A percentile compares a stretch with the other conserved stretches of the same genome.
These are phyloP conservation scores for Hylaeus volcanicus DNA, from an alignment of 1,140 invertebrate genomes.

Conservation along the genomic window DNA sequence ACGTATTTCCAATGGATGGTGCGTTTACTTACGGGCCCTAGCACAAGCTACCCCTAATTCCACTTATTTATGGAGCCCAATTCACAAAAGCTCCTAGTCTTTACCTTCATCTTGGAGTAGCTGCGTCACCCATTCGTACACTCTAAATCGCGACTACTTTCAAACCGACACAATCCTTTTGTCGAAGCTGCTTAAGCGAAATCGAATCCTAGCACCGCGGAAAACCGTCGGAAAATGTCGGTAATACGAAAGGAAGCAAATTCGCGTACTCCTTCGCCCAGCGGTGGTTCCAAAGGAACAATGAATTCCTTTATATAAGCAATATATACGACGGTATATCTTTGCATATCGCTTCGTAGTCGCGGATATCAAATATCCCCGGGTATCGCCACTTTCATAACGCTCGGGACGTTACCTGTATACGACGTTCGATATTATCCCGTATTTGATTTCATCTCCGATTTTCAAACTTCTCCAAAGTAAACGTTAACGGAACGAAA, in stretches of 20 bases:
- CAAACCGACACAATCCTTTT: neutral
- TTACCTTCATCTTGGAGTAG: too few relatives aligned
- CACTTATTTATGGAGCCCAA: too few relatives aligned
- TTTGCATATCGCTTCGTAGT: neutral
- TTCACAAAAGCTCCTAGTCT: too few relatives aligned
- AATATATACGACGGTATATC: neutral
- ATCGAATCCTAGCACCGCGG: neutral
- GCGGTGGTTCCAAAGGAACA: neutral
- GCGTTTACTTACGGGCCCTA: too few relatives aligned
- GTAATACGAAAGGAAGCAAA: neutral
- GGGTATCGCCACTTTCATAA: constrained; percentile 1
- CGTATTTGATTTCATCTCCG: neutral
- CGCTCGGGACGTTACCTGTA: neutral
- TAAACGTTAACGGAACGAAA: neutral
- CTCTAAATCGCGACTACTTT: neutral
- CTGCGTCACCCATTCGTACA: too few relatives aligned
- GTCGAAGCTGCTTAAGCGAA: too few relatives aligned
- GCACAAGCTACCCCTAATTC: too few relatives aligned
- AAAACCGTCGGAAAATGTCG: neutral
- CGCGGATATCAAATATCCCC: constrained; percentile 4
- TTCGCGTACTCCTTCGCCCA: neutral
- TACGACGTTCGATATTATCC: neutral
- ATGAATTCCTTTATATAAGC: constrained; percentile 13
- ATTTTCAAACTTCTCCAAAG: neutral
- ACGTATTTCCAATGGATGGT: too few relatives aligned